A percentile compares a stretch with the other conserved stretches of the same genome.
These are phyloP conservation scores for Drosophila nigritarsus DNA, from an alignment of 2,888 invertebrate species.

Conservation along the genomic window DNA sequence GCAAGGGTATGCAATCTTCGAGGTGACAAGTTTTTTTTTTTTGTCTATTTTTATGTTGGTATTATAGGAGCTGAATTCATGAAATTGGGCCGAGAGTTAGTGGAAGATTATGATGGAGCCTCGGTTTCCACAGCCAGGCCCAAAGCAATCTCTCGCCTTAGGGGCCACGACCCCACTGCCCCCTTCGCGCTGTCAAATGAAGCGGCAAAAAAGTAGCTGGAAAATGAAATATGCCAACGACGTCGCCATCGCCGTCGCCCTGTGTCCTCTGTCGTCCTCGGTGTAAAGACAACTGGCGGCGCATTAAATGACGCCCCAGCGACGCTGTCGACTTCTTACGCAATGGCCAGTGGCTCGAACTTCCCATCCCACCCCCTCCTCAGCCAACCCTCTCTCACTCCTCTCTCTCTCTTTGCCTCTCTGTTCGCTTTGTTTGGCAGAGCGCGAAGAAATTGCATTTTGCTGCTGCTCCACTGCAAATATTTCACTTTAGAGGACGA, in stretches of 20 bases:
- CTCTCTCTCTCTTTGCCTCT: not conserved
- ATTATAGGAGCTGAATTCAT: slow-evolving; percentile 43
- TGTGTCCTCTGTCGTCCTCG: slow-evolving; percentile 8
- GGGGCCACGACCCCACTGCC: not conserved
- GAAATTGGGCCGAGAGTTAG: slow-evolving; percentile 43
- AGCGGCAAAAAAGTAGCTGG: slow-evolving; percentile 83
- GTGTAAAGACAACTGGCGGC: slow-evolving; percentile 77
- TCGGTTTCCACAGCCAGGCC: slow-evolving; percentile 8
- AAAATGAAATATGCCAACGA: slow-evolving; percentile 83
- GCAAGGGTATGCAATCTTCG: not conserved
- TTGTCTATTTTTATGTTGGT: not conserved
- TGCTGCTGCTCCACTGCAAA: slow-evolving; percentile 65
- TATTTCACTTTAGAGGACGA: slow-evolving; percentile 84
- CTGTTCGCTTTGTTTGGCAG: slow-evolving; percentile 50
- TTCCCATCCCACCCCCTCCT: not conserved
- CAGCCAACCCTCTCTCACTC: not conserved
- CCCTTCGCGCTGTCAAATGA: slow-evolving; percentile 79
- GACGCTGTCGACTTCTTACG: slow-evolving; percentile 74
- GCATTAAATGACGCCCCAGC: slow-evolving; percentile 83
- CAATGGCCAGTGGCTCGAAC: slow-evolving; percentile 64
- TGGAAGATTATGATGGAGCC: slow-evolving; percentile 73
- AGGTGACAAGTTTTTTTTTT: not conserved
- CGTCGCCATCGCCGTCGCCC: slow-evolving; percentile 56
- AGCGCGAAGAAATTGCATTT: slow-evolving; percentile 76
- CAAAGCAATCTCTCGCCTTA: not conserved